A percentile compares a stretch with the other conserved stretches of the same genome.
phyloP scores from a whole-genome alignment of 2,113 vertebrate species.

The Amphilophus citrinellus region DNA sequence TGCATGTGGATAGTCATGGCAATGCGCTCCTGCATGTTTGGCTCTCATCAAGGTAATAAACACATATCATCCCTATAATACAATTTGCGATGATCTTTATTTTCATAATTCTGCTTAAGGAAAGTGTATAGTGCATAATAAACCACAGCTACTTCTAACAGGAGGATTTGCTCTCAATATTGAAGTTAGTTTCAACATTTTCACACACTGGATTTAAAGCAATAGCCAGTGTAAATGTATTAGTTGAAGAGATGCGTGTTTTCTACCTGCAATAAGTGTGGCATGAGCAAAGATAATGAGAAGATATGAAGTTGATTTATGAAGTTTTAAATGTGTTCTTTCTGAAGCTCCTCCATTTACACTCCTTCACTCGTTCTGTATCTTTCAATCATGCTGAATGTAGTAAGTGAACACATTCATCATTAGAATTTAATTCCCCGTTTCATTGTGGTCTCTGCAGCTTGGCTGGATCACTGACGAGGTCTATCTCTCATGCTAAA shows the following conservation, averaged over 20 bases:
- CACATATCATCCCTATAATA: not conserved
- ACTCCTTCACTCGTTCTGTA: constrained; percentile 31
- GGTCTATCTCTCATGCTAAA: constrained; percentile 55
- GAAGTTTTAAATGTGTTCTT: constrained; percentile 35
- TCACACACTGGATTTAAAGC: not conserved
- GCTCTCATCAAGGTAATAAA: not conserved
- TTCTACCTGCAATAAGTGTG: not conserved
- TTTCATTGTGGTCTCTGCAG: constrained; percentile 56
- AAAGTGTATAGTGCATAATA: not conserved
- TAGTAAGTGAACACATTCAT: constrained; percentile 51
- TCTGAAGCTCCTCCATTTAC: constrained; percentile 35
- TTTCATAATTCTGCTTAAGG: not conserved
- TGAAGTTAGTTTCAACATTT: not conserved
- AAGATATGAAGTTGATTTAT: constrained; percentile 36
- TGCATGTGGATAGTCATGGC: not conserved
- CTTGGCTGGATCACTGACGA: constrained; percentile 40
- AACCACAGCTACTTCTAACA: not conserved
- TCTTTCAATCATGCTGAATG: constrained; percentile 59
- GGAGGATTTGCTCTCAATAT: not conserved
- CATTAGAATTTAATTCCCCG: constrained; percentile 57
- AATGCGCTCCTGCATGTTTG: not conserved
- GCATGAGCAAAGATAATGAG: not conserved
- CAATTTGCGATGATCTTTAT: not conserved
- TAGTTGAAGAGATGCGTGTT: not conserved
- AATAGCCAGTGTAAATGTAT: not conserved